Conservation (phyloP, 1,140 invertebrate species). For the Ericerus pela region DNA sequence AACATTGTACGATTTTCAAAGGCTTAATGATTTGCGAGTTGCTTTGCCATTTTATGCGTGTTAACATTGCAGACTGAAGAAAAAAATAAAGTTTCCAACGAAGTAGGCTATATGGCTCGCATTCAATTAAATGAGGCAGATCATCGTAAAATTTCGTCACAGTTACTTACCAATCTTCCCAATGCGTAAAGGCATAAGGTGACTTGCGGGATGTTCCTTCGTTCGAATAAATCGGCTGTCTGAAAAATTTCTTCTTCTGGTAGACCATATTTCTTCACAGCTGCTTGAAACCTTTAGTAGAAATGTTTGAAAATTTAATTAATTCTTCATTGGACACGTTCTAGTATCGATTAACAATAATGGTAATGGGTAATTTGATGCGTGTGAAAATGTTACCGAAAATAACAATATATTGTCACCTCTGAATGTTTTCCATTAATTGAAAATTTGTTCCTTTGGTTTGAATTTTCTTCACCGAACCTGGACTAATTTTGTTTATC, state of each 20-base stretch:
- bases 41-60: no score
- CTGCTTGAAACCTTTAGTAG: conserved; percentile 77
- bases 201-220: conserved; percentile 90
- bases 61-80: no score
- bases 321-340: not conserved
- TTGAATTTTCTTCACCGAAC: conserved; percentile 93
- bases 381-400: no score
- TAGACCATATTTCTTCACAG: conserved; percentile 82
- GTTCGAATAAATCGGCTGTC: conserved; percentile 93
- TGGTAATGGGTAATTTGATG: no score
- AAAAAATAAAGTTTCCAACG: no score
- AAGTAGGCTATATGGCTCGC: no score
- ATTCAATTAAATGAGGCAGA: no score
- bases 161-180: conserved; percentile 66
- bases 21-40: no score
- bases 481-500: conserved; percentile 85
- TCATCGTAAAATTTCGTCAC: no score
- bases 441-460: conserved; percentile 92
- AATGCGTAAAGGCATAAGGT: conserved; percentile 77
- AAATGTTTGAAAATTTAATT: not conserved
- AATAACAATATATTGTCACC: conserved; percentile 32
- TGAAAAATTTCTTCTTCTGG: conserved; percentile 97
- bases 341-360: not conserved
- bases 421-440: conserved; percentile 95
- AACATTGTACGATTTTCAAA: no score